Evolutionary conservation across 2,797 vertebrate genomes (phyloP), one percentile per base, ranked within the genome.

Genomic region (Emys orbicularis): DNA sequence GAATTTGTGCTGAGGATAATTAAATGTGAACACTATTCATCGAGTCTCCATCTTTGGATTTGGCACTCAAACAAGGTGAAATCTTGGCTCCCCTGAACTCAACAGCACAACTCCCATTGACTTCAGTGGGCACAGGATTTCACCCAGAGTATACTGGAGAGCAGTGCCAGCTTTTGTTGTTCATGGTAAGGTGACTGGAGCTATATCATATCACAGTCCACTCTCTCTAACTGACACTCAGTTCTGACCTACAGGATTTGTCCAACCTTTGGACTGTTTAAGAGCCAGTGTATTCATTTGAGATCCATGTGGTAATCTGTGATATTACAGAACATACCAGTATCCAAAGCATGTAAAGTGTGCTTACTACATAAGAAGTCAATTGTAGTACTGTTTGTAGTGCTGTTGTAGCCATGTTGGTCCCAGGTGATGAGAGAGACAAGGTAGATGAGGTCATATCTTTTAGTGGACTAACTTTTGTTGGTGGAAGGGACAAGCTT

Each of bases 271-370:
- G 23, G 79, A 41, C 47, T 87, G 90, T 90, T 90, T 79, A 93
- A 41, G 61, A 88, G 92, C 83, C 56, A 29, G 27, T 89, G 65
- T 83, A 84, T 94, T 96, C 95, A 92, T 77, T 91, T 97, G 92
- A 79, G 79, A 88, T 94, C 93, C 56, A 7, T 50, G 47, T 59
- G 83, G 81, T 95, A 93, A 84, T 89, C 79, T 47, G 2, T 79
- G 84, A 44, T 77, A 19, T 84, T 91, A 56, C 5, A 93, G 29
- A 84, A 68, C n/a, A 37, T 37, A 10, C 15, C 27, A 90, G 37
- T 88, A 96, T 95, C 94, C 87, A 86, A 95, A 95, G 83, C 52
- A 85, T 79, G 49, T n/a, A 86, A 90, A 49, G 0, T 83, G 0
- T 0, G 79, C 91, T 92, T 93, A 95, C 92, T 94, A 47, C 94